These are phyloP conservation scores for Bombus difficillimus DNA, from an alignment of 1,140 invertebrate species.

Conservation along the genomic window DNA sequence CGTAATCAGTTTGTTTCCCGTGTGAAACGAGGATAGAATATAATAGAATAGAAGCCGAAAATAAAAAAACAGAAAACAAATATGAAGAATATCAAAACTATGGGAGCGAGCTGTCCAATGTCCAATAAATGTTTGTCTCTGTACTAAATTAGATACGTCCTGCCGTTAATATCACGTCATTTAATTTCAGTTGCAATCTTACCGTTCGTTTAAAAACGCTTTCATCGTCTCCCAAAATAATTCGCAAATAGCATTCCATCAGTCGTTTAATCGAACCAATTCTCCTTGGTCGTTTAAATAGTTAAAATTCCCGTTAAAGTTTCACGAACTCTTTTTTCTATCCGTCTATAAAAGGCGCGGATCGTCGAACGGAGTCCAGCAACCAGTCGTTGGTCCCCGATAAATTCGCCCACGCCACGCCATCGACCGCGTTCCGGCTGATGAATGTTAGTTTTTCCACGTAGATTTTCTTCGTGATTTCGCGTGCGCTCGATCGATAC, in stretches of 20 bases:
- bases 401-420: conserved; percentile 35
- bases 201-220: not conserved
- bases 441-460: conserved; percentile 11
- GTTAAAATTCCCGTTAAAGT: not conserved
- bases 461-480: conserved; percentile 4
- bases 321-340: not conserved
- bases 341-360: not conserved
- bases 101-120: too few relatives aligned
- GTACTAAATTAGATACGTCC: not conserved
- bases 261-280: not conserved
- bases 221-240: too few relatives aligned
- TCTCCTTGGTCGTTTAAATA: not conserved
- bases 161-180: not conserved
- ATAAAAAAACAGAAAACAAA: not conserved
- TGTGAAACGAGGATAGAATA: too few relatives aligned
- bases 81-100: not conserved
- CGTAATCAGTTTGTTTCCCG: too few relatives aligned
- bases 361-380: not conserved
- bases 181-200: not conserved
- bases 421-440: conserved; percentile 13
- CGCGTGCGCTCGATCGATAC: not conserved
- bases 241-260: not conserved
- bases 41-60: not conserved
- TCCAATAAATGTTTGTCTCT: not conserved
- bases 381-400: conserved; percentile 1